These are phyloP conservation scores for Nyctibius bracteatus DNA, from an alignment of 2,113 vertebrate genomes.

Conservation along the genomic window DNA sequence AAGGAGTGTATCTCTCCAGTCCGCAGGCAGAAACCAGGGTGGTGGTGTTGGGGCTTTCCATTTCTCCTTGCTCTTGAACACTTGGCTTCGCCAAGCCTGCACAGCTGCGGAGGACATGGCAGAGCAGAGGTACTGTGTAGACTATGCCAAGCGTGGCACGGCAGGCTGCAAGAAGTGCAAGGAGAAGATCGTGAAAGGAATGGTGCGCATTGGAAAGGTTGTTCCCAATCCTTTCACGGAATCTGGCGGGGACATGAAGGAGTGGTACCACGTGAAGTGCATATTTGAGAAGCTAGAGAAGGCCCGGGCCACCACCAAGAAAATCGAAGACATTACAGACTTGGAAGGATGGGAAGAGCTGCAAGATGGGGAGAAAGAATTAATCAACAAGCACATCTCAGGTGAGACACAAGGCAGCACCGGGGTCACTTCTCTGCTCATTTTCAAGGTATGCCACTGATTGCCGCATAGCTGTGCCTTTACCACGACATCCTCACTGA, in stretches of 20 bases:
- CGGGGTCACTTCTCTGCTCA: accelerated
- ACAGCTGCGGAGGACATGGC: slow-evolving; percentile 76
- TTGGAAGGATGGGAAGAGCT: slow-evolving; percentile 96
- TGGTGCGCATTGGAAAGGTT: slow-evolving; percentile 93
- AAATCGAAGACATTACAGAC: slow-evolving; percentile 94
- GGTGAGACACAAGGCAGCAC: slow-evolving; percentile 61
- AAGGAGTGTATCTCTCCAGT: background rate
- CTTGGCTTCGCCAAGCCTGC: background rate
- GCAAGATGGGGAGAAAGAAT: slow-evolving; percentile 87
- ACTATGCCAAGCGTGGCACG: slow-evolving; percentile 93
- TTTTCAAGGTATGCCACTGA: background rate
- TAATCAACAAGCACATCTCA: slow-evolving; percentile 86
- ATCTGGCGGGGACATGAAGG: slow-evolving; percentile 96
- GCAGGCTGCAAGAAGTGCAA: slow-evolving; percentile 98
- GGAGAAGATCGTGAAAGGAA: slow-evolving; percentile 91
- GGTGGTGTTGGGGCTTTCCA: background rate
- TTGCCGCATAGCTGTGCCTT: accelerated
- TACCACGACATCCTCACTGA: accelerated
- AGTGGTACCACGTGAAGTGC: slow-evolving; percentile 96
- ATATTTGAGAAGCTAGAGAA: slow-evolving; percentile 96
- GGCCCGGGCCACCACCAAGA: slow-evolving; percentile 93
- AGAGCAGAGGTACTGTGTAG: slow-evolving; percentile 91
- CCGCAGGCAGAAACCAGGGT: background rate
- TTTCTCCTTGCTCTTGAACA: background rate
- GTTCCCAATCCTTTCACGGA: slow-evolving; percentile 98